Evolutionary conservation across 2,113 vertebrate species (phyloP), one percentile per base, ranked within the genome.

Genomic region (Melanotaenia duboulayi): DNA sequence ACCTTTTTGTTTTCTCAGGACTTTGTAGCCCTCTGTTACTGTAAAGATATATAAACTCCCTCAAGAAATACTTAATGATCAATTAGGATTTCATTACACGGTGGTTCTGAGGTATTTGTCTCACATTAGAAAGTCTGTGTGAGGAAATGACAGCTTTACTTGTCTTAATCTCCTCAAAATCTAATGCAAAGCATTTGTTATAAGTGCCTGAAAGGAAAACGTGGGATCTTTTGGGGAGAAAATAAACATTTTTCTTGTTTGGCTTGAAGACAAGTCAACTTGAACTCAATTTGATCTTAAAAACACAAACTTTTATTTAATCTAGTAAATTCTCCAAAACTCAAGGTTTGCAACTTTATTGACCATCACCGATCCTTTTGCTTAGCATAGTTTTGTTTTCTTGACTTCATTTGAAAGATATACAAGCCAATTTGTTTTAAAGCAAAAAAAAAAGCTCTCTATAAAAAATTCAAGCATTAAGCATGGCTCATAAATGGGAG

Each of bases 1-100:
- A 50, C 19, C 11, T 56, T 70, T 74, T 74, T 83, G 13, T 80
- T 85, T 70, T 59, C 28, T 25, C 39, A 42, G 66, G 70, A 73
- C 23, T 65, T 68, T 60, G 40, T 4, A 32, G 65, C 37, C 10
- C 28, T 52, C 6, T 63, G 55, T 71, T 56, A 52, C 9, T 42
- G 40, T 25, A 42, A 50, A 56, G 35, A 11, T 13, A 35, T 76
- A 19, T 57, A 60, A 76, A 67, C 16, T 44, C 2, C 17, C 4
- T 61, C 23, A 7, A 20, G 24, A 74, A 74, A 63, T 35, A 63
- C 40, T 71, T 61, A 79, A 50, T 4, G 32, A 40, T 64, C 37
- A 58, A 52, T 24, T 35, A 7, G 23, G 57, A 40, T 70, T 65
- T 65, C 9, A 65, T 78, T 59, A 62, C 55, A 70, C 16, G 7